Evolutionary conservation across 1,140 invertebrate genomes (phyloP).

Genomic region (Watersipora subatra): DNA sequence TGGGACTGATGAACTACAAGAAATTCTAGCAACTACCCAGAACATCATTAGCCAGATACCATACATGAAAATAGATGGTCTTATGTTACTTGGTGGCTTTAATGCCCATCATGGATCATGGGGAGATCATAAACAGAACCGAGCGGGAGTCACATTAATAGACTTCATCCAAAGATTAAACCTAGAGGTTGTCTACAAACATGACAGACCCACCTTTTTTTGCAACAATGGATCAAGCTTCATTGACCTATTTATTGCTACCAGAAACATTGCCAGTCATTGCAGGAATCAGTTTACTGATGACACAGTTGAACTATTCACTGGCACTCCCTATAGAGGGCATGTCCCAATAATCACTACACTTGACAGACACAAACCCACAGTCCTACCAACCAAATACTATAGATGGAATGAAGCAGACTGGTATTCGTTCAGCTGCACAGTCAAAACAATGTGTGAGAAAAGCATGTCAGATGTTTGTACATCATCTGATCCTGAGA

Average conservation of each 20-base stretch:
- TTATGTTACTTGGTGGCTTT: background rate
- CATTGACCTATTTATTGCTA: background rate
- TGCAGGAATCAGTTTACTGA: background rate
- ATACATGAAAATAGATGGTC: background rate
- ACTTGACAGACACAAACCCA: background rate
- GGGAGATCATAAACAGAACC: background rate
- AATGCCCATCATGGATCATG: background rate
- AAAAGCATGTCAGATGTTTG: background rate
- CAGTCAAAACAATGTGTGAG: background rate
- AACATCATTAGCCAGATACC: background rate
- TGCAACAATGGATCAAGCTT: background rate
- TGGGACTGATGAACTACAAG: background rate
- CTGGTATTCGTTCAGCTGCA: background rate
- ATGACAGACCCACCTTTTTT: background rate
- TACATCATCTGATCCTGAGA: background rate
- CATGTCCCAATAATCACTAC: background rate
- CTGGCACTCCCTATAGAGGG: background rate
- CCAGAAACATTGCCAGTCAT: background rate
- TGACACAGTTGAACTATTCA: background rate
- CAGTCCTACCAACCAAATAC: background rate
- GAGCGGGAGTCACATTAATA: background rate
- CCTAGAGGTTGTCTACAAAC: background rate
- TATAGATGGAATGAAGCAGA: background rate
- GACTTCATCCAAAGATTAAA: background rate
- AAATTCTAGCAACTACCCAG: background rate